Percentiles rank a stretch among this genome's conserved stretches.
phyloP scores from a whole-genome alignment of 2,797 vertebrate genomes.

The Orestias chungarensis region DNA sequence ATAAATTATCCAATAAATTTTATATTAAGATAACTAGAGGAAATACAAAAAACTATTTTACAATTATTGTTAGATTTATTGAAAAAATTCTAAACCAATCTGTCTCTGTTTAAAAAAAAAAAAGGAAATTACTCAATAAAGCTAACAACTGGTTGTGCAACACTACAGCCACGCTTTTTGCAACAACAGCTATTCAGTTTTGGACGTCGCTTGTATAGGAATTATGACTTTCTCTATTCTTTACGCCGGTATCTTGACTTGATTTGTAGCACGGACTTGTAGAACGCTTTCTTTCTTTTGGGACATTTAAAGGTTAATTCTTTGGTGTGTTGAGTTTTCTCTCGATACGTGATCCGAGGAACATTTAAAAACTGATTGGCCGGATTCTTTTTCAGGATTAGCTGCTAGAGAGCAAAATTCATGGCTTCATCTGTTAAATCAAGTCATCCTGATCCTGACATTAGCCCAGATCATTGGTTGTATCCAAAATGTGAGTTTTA shows the following conservation, averaged over 20 bases:
- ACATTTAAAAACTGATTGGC: not conserved
- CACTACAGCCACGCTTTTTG: not conserved
- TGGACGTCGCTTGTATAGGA: not conserved
- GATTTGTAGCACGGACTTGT: too few relatives aligned
- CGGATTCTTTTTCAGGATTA: not conserved
- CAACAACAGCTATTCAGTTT: not conserved
- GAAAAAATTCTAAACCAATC: not conserved
- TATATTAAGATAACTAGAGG: not conserved
- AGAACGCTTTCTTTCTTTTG: not conserved
- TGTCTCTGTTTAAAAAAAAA: not conserved
- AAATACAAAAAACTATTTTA: not conserved
- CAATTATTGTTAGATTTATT: not conserved
- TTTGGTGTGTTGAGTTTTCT: not conserved
- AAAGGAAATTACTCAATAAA: not conserved
- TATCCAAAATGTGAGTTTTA: not conserved
- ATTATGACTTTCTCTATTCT: not conserved
- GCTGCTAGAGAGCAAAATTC: not conserved
- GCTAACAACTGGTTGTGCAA: not conserved
- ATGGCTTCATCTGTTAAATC: not conserved
- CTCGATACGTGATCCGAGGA: not conserved
- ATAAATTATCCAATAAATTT: too few relatives aligned
- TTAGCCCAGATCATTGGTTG: not conserved
- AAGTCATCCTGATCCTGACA: not conserved
- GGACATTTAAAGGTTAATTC: not conserved
- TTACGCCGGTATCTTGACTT: too few relatives aligned